Percentiles rank a stretch among this genome's conserved stretches.
Conservation (phyloP, 2,888 invertebrate genomes). For the Archips xylosteana region DNA sequence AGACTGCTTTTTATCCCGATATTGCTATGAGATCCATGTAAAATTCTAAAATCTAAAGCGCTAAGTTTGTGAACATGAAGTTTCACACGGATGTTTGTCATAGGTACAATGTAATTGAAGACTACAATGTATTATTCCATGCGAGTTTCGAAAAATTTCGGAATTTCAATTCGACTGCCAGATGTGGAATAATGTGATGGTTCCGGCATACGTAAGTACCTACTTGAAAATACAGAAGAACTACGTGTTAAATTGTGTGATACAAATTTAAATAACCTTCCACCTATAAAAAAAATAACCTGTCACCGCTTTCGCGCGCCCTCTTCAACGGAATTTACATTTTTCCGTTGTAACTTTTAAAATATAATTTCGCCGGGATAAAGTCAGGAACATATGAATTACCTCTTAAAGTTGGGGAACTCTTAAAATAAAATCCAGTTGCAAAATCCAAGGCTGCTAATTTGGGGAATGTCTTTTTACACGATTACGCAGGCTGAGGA, state of each 20-base stretch:
- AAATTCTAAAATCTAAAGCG: too few species aligned
- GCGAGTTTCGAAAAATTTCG: too few species aligned
- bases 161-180: too few species aligned
- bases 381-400: slow-evolving; percentile 38
- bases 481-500: slow-evolving; percentile 53
- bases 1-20: too few species aligned
- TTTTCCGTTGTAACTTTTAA: slow-evolving; percentile 29
- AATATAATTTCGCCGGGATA: slow-evolving; percentile 19
- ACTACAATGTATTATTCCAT: too few species aligned
- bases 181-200: too few species aligned
- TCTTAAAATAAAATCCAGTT: slow-evolving; percentile 45
- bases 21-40: too few species aligned
- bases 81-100: too few species aligned
- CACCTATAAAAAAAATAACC: background rate
- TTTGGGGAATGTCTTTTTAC: slow-evolving; percentile 62
- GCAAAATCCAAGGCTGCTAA: slow-evolving; percentile 50
- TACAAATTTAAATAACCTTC: slow-evolving; percentile 3
- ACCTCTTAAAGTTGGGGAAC: slow-evolving; percentile 38
- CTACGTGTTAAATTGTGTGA: background rate
- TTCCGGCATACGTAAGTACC: too few species aligned
- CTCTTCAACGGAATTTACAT: slow-evolving; percentile 15
- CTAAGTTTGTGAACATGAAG: too few species aligned
- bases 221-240: background rate
- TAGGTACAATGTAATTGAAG: too few species aligned
- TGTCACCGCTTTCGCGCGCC: background rate